A percentile compares a stretch with the other conserved stretches of the same genome.
These are phyloP conservation scores for Drosophila watanabei DNA, from an alignment of 1,140 invertebrate genomes.

Conservation along the genomic window DNA sequence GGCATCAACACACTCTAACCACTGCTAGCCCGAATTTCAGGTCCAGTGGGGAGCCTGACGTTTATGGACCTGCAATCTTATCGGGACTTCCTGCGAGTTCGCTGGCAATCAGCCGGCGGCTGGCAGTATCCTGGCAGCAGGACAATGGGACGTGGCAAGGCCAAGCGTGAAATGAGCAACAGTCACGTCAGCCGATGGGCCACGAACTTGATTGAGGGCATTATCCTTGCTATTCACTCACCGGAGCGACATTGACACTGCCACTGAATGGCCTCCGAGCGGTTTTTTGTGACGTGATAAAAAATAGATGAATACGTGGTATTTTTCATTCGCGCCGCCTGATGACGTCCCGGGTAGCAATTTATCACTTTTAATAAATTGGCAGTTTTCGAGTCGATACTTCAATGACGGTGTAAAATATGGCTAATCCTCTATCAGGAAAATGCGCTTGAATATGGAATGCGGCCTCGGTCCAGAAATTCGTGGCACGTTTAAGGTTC, in stretches of 20 bases:
- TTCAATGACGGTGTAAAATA: slow-evolving; percentile 38
- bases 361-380: slow-evolving; percentile 55
- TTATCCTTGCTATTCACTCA: slow-evolving; percentile 35
- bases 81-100: slow-evolving; percentile 45
- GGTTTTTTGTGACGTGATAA: slow-evolving; percentile 38
- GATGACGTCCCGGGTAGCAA: slow-evolving; percentile 22
- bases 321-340: slow-evolving; percentile 26
- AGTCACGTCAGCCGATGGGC: slow-evolving; percentile 47
- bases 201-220: slow-evolving; percentile 53
- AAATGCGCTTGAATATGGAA: background rate
- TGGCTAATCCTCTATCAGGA: background rate
- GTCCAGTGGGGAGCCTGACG: slow-evolving; percentile 11
- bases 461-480: no score
- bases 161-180: slow-evolving; percentile 54
- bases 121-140: slow-evolving; percentile 30
- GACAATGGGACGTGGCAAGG: slow-evolving; percentile 48
- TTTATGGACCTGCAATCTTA: slow-evolving; percentile 48
- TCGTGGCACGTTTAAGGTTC: background rate
- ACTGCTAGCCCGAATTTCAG: background rate
- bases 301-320: slow-evolving; percentile 30
- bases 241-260: slow-evolving; percentile 42
- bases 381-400: slow-evolving; percentile 36
- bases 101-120: slow-evolving; percentile 38
- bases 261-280: slow-evolving; percentile 27
- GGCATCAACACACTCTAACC: background rate